Base-by-base conservation (phyloP, 2,797 vertebrate species). In the Pipistrellus pygmaeus region DNA sequence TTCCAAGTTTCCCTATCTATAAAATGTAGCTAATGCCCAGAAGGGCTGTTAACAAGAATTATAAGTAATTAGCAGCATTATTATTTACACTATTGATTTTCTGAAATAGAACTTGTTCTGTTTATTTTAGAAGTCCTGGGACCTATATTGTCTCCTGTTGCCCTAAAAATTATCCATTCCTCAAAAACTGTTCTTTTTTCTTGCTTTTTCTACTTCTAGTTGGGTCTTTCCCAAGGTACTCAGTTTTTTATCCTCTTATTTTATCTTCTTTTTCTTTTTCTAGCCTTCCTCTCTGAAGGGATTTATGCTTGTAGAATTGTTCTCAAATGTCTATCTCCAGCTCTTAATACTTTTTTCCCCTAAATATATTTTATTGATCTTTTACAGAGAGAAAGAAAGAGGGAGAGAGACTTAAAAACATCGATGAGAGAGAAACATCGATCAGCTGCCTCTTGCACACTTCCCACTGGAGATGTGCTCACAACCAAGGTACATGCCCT, bases 151-250 rank as follows among this genome's bases (percentile, higher is more conserved):
- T 5, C 60, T 83, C 46, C 7, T 90, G 12, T 75, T 9, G 51
- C 8, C 14, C 18, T 93, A 82, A 77, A 8, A 32, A 20, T 89
- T 82, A 57, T 80, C 8, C 73, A 8, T 85, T 83, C 7, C 30
- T 92, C 9, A 83, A 78, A n/a, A 91, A 44, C 23, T 81, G 84
- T 85, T 86, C n/a, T 72, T 92, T 93, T 69, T 69, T 82, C 73
- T 11, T 91, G 3, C 20, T 83, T 73, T 46, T 91, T 69, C 7
- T 87, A 21, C n/a, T 85, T 83, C 5, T 68, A 17, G 8, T 68
- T n/a, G 13, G 3, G 3, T 55, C 75, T 83, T 71, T 23, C 35
- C 7, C 18, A 83, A 35, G 9, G 25, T n/a, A 73, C 20, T 30
- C 17, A 38, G 6, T 86, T 51, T 93, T 77, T 71, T 57, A 85